Conservation (phyloP, 2,113 vertebrate genomes). For the Erythrolamprus reginae region DNA sequence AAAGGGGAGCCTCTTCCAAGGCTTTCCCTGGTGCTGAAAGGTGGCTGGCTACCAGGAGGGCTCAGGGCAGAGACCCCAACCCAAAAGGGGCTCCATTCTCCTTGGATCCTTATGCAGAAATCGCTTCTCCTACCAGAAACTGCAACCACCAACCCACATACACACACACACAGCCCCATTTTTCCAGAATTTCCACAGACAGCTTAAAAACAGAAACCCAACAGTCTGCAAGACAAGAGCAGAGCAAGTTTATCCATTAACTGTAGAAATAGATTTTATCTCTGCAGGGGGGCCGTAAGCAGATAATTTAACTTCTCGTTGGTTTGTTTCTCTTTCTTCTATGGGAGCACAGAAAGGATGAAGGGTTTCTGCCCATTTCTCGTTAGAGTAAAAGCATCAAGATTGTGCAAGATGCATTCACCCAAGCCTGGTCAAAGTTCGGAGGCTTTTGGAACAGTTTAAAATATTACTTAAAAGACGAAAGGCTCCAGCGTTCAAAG, state of each 20-base stretch:
- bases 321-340: not conserved
- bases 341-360: not conserved
- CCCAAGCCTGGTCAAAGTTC: not conserved
- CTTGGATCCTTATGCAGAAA: not conserved
- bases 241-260: not conserved
- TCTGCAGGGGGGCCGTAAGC: not conserved
- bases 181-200: not conserved
- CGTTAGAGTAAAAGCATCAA: not conserved
- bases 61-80: not conserved
- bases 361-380: not conserved
- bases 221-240: not conserved
- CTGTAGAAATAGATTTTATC: not conserved
- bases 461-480: not conserved
- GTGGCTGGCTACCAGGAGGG: not conserved
- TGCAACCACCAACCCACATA: not conserved
- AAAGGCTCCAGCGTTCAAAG: too few species aligned
- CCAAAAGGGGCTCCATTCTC: not conserved
- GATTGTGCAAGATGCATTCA: not conserved
- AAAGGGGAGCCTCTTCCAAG: not conserved
- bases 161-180: not conserved
- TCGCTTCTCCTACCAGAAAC: not conserved
- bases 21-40: not conserved
- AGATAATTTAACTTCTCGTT: not conserved
- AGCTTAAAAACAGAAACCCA: not conserved
- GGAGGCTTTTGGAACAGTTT: not conserved